Conservation (phyloP, 1,140 invertebrate genomes). For the Hormaphis cornu region DNA sequence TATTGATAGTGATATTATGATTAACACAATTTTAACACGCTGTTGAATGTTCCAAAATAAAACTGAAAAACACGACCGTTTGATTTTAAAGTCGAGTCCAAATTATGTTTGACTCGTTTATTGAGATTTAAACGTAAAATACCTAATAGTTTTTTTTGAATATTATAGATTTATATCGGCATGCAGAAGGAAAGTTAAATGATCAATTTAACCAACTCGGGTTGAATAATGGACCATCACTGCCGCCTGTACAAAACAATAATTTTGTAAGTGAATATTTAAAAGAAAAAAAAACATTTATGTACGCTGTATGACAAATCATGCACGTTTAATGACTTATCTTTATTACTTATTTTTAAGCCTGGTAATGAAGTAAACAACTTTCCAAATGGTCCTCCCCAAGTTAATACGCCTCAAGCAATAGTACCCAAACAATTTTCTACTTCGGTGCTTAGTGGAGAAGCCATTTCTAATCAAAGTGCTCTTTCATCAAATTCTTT, state of each 20-base stretch:
- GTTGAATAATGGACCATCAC: background rate
- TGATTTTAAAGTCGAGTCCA: too few relatives aligned
- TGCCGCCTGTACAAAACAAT: background rate
- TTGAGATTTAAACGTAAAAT: too few relatives aligned
- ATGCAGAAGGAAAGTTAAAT: background rate
- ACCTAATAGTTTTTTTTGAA: too few relatives aligned
- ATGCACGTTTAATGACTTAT: too few relatives aligned
- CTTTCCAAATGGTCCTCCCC: background rate
- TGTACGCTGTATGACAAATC: too few relatives aligned
- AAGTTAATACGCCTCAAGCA: background rate
- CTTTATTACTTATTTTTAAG: background rate
- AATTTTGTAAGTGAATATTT: background rate
- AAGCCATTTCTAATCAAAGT: background rate
- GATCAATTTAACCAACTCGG: slow-evolving; percentile 3
- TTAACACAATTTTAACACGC: too few relatives aligned
- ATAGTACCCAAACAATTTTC: slow-evolving; percentile 13
- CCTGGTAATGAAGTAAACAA: background rate
- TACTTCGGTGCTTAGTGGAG: background rate
- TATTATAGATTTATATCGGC: background rate
- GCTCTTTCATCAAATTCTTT: background rate
- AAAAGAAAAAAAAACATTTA: too few relatives aligned
- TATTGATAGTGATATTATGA: too few relatives aligned
- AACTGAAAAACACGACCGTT: background rate
- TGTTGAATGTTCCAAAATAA: background rate
- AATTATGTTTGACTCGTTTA: too few relatives aligned